These are phyloP conservation scores for Pyralis farinalis DNA, from an alignment of 2,888 invertebrate genomes.

Conservation along the genomic window DNA sequence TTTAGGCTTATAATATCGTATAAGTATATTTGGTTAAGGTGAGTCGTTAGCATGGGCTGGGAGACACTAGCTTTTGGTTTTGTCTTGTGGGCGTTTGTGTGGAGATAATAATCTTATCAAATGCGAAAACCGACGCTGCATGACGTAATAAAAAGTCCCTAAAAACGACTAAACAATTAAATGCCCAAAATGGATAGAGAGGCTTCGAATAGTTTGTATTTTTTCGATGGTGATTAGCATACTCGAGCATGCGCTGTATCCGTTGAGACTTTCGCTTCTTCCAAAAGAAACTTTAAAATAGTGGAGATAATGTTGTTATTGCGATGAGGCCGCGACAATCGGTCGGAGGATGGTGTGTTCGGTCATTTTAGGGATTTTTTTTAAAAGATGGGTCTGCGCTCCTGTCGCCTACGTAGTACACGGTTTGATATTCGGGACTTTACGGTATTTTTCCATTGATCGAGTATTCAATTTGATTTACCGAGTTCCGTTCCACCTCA, in stretches of 20 bases:
- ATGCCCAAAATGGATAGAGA: slow-evolving; percentile 45
- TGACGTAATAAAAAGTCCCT: slow-evolving; percentile 47
- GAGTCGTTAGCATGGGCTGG: slow-evolving; percentile 65
- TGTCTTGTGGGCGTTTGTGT: slow-evolving; percentile 63
- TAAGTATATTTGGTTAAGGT: slow-evolving; percentile 36
- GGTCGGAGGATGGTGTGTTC: slow-evolving; percentile 79
- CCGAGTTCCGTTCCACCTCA: too few relatives aligned
- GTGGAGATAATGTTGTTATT: slow-evolving; percentile 9
- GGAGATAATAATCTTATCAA: slow-evolving; percentile 24
- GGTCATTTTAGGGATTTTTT: slow-evolving; percentile 39
- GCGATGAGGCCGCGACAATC: slow-evolving; percentile 58
- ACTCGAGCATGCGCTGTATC: slow-evolving; percentile 77
- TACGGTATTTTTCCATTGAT: background rate
- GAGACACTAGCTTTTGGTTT: slow-evolving; percentile 73
- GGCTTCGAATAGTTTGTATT: slow-evolving; percentile 56
- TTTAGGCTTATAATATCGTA: slow-evolving; percentile 16
- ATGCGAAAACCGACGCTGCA: slow-evolving; percentile 37
- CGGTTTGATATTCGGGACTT: background rate
- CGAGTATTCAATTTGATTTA: too few relatives aligned
- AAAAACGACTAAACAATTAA: slow-evolving; percentile 41
- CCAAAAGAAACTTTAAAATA: slow-evolving; percentile 39
- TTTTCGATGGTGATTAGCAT: slow-evolving; percentile 63
- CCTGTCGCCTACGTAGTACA: too few relatives aligned
- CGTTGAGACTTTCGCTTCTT: slow-evolving; percentile 75
- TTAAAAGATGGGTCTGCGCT: slow-evolving; percentile 40